Conservation (phyloP, 2,797 vertebrate species). For the Phaenicophaeus curvirostris region DNA sequence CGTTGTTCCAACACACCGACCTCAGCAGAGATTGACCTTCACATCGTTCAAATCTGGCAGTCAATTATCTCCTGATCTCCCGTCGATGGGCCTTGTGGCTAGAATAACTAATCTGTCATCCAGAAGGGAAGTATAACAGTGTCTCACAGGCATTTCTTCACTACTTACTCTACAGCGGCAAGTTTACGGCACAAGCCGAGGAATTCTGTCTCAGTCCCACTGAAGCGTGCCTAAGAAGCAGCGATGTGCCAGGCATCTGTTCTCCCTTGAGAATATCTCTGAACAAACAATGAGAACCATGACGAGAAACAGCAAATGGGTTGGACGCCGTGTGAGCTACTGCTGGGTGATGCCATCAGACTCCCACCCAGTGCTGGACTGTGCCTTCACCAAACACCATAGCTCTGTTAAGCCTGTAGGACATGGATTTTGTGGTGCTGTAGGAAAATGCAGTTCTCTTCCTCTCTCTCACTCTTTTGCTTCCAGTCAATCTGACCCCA, state of each 20-base stretch:
- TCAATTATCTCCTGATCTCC: conserved; percentile 78
- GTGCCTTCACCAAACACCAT: not conserved
- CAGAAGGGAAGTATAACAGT: conserved; percentile 72
- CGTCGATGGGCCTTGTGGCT: conserved; percentile 70
- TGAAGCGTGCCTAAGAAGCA: not conserved
- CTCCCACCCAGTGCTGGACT: not conserved
- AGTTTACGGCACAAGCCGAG: not conserved
- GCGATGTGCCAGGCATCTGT: not conserved
- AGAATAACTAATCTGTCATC: conserved; percentile 77
- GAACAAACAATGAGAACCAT: not conserved
- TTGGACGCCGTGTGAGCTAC: accelerated
- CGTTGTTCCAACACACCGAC: conserved; percentile 76
- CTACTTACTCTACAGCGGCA: not conserved
- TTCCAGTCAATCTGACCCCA: not conserved
- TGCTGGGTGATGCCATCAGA: not conserved
- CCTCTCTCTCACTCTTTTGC: not conserved
- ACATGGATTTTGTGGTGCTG: not conserved
- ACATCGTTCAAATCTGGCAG: conserved; percentile 77
- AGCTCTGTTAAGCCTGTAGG: not conserved
- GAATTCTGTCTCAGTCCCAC: conserved; percentile 2
- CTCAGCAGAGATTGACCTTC: conserved; percentile 76
- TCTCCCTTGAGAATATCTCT: not conserved
- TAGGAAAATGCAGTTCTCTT: not conserved
- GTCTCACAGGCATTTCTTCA: conserved; percentile 45
- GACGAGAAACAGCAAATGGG: not conserved